These are phyloP conservation scores for Odontophorus gujanensis DNA, from an alignment of 2,113 vertebrate species.

Conservation along the genomic window DNA sequence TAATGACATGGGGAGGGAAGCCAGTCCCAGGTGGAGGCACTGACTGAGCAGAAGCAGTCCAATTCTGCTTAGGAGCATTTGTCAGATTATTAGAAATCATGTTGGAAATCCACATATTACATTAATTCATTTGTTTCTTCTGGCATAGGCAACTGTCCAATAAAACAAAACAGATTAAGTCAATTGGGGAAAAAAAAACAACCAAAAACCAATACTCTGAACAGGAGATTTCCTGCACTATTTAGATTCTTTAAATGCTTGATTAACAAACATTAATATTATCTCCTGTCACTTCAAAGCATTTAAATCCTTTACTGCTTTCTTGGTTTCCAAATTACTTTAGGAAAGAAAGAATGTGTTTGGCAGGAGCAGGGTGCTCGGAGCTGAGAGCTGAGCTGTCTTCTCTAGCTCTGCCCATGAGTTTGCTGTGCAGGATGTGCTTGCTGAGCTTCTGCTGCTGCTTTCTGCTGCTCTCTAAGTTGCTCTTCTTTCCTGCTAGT, in stretches of 20 bases:
- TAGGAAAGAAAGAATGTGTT: neutral
- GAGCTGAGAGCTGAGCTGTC: neutral
- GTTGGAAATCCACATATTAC: neutral
- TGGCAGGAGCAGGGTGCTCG: neutral
- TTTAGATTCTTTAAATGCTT: neutral
- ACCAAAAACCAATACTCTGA: neutral
- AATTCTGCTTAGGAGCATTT: neutral
- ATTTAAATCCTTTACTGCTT: neutral
- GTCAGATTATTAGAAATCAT: neutral
- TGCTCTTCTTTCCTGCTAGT: accelerated
- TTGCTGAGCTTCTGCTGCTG: neutral
- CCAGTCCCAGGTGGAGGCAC: neutral
- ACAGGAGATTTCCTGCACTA: neutral
- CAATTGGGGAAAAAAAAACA: neutral
- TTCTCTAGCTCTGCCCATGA: neutral
- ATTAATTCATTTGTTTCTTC: neutral
- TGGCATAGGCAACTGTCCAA: neutral
- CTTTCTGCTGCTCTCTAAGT: neutral
- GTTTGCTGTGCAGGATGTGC: neutral
- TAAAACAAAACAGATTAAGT: slow-evolving; percentile 4
- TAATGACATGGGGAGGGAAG: neutral
- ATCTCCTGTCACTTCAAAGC: neutral
- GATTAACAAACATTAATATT: neutral
- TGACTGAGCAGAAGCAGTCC: neutral
- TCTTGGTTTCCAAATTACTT: neutral